These are phyloP conservation scores for Argyresthia albistria DNA, from an alignment of 2,888 invertebrate species.

Conservation along the genomic window DNA sequence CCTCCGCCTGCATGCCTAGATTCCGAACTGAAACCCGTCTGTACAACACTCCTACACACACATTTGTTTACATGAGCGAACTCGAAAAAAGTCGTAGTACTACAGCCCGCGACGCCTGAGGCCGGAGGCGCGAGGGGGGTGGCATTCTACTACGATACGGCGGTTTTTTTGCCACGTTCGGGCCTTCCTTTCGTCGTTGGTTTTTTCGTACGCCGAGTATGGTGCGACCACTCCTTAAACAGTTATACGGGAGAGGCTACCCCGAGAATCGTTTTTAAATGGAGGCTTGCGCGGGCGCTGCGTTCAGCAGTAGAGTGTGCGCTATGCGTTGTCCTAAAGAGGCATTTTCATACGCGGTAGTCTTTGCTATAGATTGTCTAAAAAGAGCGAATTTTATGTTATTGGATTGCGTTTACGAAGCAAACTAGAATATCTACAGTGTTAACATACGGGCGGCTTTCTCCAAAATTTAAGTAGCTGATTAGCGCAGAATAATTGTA, in stretches of 20 bases:
- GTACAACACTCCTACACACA: conserved; percentile 18
- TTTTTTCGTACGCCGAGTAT: conserved; percentile 62
- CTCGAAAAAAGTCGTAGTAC: conserved; percentile 48
- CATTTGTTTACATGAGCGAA: conserved; percentile 29
- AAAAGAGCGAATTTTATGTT: no score
- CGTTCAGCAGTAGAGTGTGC: conserved; percentile 20
- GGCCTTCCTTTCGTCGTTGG: conserved; percentile 44
- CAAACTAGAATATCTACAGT: no score
- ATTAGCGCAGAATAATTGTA: no score
- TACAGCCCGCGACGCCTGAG: conserved; percentile 19
- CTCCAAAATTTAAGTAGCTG: no score
- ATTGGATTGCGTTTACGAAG: no score
- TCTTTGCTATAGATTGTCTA: no score
- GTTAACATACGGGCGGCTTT: no score
- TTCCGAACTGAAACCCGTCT: conserved; percentile 16
- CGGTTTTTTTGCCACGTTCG: conserved; percentile 42
- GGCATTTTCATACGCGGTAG: no score
- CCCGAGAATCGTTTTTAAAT: conserved; percentile 67
- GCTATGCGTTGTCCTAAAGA: no score
- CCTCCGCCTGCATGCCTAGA: no score
- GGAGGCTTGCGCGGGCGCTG: conserved; percentile 29
- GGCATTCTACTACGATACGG: conserved; percentile 49
- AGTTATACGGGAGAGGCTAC: conserved; percentile 62
- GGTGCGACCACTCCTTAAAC: conserved; percentile 63
- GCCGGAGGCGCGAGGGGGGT: conserved; percentile 17